Conservation (phyloP, 2,888 invertebrate genomes). For the Spatulosminthurus flaviceps region DNA sequence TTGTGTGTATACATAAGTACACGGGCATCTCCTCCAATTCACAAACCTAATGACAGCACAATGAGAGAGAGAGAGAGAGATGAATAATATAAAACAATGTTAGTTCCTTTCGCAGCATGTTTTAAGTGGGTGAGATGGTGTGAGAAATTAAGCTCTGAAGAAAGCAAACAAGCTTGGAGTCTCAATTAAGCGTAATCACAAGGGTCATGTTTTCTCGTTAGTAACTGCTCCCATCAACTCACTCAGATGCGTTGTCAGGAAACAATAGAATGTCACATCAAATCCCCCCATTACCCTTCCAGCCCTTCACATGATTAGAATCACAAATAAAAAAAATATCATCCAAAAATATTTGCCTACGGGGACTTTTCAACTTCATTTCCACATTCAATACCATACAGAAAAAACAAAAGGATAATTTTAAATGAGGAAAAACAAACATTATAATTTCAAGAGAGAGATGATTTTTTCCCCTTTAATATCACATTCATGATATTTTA, state of each 20-base stretch:
- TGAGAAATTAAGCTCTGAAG: not conserved
- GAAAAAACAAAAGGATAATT: no score
- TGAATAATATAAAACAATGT: not conserved
- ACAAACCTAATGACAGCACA: not conserved
- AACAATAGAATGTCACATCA: conserved; percentile 29
- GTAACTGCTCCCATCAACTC: not conserved
- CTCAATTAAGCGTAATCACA: conserved; percentile 5
- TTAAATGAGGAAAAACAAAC: no score
- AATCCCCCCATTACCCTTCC: not conserved
- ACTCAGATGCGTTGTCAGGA: not conserved
- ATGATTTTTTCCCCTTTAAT: no score
- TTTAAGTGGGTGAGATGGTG: no score
- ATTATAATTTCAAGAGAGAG: no score
- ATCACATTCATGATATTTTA: no score
- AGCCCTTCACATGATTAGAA: not conserved
- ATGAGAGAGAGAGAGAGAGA: no score
- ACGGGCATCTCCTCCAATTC: not conserved
- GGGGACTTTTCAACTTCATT: no score
- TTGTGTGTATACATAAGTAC: not conserved
- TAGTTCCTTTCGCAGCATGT: not conserved
- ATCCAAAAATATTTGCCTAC: not conserved
- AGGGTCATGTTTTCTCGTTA: conserved; percentile 9
- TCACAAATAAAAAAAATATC: not conserved
- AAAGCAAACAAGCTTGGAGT: not conserved
- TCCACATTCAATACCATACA: no score